A percentile compares a stretch with the other conserved stretches of the same genome.
Evolutionary conservation across 35 echinoderm and acorn worm genomes (phyloP).

Genomic region (Lytechinus variegatus): DNA sequence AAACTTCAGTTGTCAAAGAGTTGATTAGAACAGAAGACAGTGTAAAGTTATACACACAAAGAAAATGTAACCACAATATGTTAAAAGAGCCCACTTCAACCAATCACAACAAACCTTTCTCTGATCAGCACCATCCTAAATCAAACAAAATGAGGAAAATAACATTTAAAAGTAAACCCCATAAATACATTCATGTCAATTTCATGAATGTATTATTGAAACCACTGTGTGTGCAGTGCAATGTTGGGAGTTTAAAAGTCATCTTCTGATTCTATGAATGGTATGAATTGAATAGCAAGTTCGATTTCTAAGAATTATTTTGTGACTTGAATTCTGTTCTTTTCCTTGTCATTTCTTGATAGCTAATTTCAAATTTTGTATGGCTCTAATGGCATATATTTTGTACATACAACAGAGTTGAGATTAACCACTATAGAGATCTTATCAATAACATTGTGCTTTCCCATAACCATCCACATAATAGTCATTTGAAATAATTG

Average conservation of each 20-base stretch:
- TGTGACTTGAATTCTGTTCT: too few species aligned
- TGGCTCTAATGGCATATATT: too few species aligned
- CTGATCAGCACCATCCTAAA: conserved; percentile 64
- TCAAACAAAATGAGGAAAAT: conserved; percentile 15
- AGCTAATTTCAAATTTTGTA: too few species aligned
- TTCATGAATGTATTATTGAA: neutral
- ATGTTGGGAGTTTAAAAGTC: too few species aligned
- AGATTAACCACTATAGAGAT: neutral
- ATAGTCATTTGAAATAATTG: neutral
- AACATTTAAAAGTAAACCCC: neutral
- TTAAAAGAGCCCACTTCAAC: neutral
- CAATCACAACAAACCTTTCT: conserved; percentile 65
- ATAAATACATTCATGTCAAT: neutral
- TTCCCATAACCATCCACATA: neutral
- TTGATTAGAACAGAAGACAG: neutral
- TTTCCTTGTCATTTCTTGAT: too few species aligned
- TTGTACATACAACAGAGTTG: too few species aligned
- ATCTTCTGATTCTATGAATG: too few species aligned
- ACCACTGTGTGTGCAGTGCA: neutral
- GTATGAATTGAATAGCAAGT: too few species aligned
- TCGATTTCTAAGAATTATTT: too few species aligned
- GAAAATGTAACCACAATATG: neutral
- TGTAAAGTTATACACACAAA: neutral
- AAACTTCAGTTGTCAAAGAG: too few species aligned
- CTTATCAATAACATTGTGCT: neutral